Percentiles rank a stretch among this genome's conserved stretches.
Evolutionary conservation across 2,113 vertebrate genomes (phyloP).

Genomic region (Tragelaphus scriptus): DNA sequence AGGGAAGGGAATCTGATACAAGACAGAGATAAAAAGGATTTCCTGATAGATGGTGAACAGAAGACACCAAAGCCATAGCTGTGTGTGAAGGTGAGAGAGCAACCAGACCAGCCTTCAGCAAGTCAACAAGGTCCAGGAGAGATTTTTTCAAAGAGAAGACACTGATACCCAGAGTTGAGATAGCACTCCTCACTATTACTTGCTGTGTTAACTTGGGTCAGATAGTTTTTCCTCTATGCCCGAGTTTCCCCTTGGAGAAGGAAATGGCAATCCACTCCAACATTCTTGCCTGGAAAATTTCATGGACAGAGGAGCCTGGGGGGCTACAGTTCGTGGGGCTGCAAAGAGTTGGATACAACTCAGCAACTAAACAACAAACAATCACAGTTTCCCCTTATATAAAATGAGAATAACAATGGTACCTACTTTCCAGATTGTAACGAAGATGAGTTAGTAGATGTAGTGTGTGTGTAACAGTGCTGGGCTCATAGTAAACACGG

Average conservation of each 20-base stretch:
- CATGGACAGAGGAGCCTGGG: background rate
- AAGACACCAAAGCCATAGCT: background rate
- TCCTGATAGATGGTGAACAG: background rate
- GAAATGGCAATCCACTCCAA: background rate
- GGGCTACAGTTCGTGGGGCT: background rate
- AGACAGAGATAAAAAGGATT: background rate
- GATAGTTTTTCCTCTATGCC: background rate
- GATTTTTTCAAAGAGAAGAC: background rate
- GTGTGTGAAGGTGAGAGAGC: background rate
- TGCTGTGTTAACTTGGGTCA: background rate
- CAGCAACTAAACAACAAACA: background rate
- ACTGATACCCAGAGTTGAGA: background rate
- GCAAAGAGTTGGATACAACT: background rate
- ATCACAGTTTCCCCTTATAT: background rate
- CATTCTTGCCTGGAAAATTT: background rate
- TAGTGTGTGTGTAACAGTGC: background rate
- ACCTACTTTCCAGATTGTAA: background rate
- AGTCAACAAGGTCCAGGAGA: background rate
- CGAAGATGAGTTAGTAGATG: background rate
- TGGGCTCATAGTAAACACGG: background rate
- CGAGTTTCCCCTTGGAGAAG: background rate
- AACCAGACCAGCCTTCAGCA: background rate
- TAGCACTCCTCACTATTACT: background rate
- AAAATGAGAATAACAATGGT: background rate
- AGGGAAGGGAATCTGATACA: background rate